Conservation (phyloP, 2,797 vertebrate genomes). For the Melanotaenia nigrans region DNA sequence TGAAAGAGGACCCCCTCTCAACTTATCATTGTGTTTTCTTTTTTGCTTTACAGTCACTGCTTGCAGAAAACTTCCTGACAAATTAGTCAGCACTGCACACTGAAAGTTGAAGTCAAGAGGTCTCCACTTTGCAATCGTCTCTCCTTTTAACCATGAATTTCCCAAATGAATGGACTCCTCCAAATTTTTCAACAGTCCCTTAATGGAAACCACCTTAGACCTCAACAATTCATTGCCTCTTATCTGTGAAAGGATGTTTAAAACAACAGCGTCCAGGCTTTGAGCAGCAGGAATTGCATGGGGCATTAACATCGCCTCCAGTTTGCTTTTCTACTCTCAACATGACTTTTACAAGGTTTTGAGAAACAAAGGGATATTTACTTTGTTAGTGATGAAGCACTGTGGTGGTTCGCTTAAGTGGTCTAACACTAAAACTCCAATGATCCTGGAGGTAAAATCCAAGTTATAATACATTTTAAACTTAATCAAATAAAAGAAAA, state of each 20-base stretch:
- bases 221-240: slow-evolving; percentile 48
- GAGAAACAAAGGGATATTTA: slow-evolving; percentile 41
- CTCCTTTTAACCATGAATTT: slow-evolving; percentile 16
- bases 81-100: too few species aligned
- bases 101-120: slow-evolving; percentile 35
- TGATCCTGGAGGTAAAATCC: background rate
- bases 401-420: slow-evolving; percentile 1
- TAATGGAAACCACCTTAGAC: slow-evolving; percentile 52
- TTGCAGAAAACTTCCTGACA: too few species aligned
- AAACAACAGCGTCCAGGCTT: slow-evolving; percentile 22
- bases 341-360: slow-evolving; percentile 53
- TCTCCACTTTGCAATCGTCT: background rate
- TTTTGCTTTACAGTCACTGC: too few species aligned
- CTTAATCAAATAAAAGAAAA: background rate
- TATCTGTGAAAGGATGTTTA: slow-evolving; percentile 22
- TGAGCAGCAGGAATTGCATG: slow-evolving; percentile 5
- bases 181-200: slow-evolving; percentile 28
- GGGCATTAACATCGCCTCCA: slow-evolving; percentile 45
- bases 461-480: background rate
- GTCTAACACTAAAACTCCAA: background rate
- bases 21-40: too few species aligned
- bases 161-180: slow-evolving; percentile 3
- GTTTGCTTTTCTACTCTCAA: slow-evolving; percentile 34
- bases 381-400: slow-evolving; percentile 50
- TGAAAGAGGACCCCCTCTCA: too few species aligned